Conservation (phyloP, 1,140 invertebrate species). For the Formica selysi region DNA sequence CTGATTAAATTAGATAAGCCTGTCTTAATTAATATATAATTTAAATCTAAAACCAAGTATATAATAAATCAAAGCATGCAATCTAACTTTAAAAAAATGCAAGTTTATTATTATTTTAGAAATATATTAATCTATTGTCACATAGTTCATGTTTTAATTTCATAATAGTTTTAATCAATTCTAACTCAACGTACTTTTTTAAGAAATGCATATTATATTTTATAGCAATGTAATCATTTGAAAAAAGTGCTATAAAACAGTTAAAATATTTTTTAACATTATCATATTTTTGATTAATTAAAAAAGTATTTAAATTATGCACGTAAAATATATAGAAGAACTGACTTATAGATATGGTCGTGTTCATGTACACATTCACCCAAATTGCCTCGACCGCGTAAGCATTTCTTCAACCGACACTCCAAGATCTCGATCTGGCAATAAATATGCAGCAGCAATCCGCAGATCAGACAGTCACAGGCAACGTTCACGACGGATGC, state of each 20-base stretch:
- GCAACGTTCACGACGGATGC: conserved; percentile 68
- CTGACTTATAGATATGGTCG: conserved; percentile 72
- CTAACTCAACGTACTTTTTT: no score
- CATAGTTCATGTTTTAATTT: no score
- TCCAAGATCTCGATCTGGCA: conserved; percentile 71
- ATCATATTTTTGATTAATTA: neutral
- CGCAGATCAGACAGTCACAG: conserved; percentile 68
- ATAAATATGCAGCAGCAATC: conserved; percentile 67
- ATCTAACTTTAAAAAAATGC: no score
- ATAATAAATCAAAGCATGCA: no score
- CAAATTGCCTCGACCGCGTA: neutral
- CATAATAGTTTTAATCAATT: neutral
- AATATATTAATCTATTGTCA: no score
- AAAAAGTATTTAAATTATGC: neutral
- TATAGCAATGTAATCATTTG: no score
- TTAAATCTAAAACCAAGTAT: no score
- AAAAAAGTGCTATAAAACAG: neutral
- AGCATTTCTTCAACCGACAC: conserved; percentile 52
- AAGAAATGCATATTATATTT: no score
- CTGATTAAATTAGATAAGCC: neutral
- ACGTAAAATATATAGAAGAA: neutral
- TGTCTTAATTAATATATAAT: neutral
- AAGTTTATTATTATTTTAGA: no score
- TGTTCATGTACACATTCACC: conserved; percentile 69
- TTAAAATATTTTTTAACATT: no score